Evolutionary conservation across 2,888 invertebrate genomes (phyloP), one percentile per base, ranked within the genome.

Genomic region (Plebejus melissa): DNA sequence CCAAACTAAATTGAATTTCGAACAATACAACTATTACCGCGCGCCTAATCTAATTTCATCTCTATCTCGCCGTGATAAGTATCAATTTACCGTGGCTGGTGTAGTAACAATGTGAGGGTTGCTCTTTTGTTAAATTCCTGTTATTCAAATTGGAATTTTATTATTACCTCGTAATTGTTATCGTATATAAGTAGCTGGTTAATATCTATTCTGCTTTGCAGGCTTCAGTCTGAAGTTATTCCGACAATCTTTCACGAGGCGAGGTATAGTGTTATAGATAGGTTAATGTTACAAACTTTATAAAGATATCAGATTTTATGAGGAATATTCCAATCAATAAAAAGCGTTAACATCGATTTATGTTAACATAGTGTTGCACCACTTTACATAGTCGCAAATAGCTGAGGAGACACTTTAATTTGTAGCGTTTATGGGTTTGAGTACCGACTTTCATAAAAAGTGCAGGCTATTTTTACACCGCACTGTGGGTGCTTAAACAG

Each of bases 1-100:
- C 85, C 83, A 81, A 84, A 86, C 83, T 83, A 83, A 87, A 87
- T 87, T 86, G 86, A 87, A 89, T 82, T 87, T 86, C 86, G 85
- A 87, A 88, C 83, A 83, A 83, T 85, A 81, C 80, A 79, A 78
- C 74, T 79, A 79, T 77, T 78, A 76, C 79, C 79, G 79, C 80
- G 80, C 78, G 76, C 75, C 77, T 78, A 77, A 54, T 77, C 77
- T 75, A 79, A 79, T 79, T 22, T 77, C 72, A 71, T 65, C 78
- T 78, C 76, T 79, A 77, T 77, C 36, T 2, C 71, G 71, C 16
- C 38, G 60, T 1, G 60, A 41, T 75, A 75, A 75, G 71, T 71
- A 38, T 58, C 71, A 75, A 9, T 71, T 75, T 75, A 69, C 70
- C 28, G n/a, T 75, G 70, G 9, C 71, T 70, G 22, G n/a, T 32